Percentiles rank a stretch among this genome's conserved stretches.
Evolutionary conservation across 2,113 vertebrate genomes (phyloP).

Genomic region (Danio rerio): GRCz12tu NC_133186.1:47413501-47414000

Average conservation of each 20-base stretch:
- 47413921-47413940: neutral
- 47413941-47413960: neutral
- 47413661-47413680: too few relatives aligned
- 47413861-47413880: constrained; percentile 87
- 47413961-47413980: too few relatives aligned
- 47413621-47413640: too few relatives aligned
- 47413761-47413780: constrained; percentile 83
- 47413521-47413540: too few relatives aligned
- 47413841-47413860: constrained; percentile 91
- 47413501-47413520: too few relatives aligned
- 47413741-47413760: neutral
- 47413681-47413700: too few relatives aligned
- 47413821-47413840: constrained; percentile 91
- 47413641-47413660: too few relatives aligned
- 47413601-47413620: too few relatives aligned
- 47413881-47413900: constrained; percentile 88
- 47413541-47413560: too few relatives aligned
- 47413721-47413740: neutral
- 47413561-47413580: too few relatives aligned
- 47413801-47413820: constrained; percentile 89
- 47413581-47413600: too few relatives aligned
- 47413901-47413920: constrained; percentile 83
- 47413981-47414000: neutral
- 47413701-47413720: too few relatives aligned
- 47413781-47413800: constrained; percentile 92